Conservation (phyloP, 2,797 vertebrate genomes). For the Neopelma chrysocephalum region DNA sequence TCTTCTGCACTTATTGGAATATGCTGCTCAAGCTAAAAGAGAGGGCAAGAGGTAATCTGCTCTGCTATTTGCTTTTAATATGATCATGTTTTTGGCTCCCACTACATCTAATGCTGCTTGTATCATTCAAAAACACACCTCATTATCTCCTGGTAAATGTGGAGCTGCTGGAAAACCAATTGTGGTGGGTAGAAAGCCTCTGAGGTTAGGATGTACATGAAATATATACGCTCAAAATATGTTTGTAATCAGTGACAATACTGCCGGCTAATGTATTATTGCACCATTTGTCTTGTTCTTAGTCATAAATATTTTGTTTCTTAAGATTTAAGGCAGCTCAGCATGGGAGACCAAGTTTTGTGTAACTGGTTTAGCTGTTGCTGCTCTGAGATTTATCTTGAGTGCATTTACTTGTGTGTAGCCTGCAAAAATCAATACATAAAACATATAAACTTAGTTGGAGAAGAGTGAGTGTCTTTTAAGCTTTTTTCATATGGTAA, state of each 20-base stretch:
- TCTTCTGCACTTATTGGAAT: constrained; percentile 66
- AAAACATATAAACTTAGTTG: neutral
- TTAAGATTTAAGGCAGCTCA: neutral
- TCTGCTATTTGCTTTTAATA: constrained; percentile 70
- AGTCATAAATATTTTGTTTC: constrained; percentile 2
- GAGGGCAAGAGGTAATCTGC: constrained; percentile 70
- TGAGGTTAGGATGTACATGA: neutral
- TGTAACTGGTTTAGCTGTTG: neutral
- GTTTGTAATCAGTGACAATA: neutral
- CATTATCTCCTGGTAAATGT: constrained; percentile 66
- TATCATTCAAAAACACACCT: constrained; percentile 50
- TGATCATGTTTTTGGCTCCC: constrained; percentile 65
- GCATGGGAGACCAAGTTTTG: neutral
- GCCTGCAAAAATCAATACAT: constrained; percentile 5
- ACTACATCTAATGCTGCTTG: constrained; percentile 57
- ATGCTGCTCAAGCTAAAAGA: constrained; percentile 69
- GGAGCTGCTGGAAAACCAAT: constrained; percentile 54
- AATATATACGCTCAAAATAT: neutral
- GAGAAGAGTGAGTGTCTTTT: neutral
- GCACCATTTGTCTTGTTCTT: neutral
- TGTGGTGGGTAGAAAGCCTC: neutral
- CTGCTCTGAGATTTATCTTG: neutral
- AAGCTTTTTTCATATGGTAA: neutral
- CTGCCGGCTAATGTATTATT: constrained; percentile 4
- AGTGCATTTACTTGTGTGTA: neutral